phyloP scores from a whole-genome alignment of 2,888 invertebrate species.

The Polylopha cassiicola region DNA sequence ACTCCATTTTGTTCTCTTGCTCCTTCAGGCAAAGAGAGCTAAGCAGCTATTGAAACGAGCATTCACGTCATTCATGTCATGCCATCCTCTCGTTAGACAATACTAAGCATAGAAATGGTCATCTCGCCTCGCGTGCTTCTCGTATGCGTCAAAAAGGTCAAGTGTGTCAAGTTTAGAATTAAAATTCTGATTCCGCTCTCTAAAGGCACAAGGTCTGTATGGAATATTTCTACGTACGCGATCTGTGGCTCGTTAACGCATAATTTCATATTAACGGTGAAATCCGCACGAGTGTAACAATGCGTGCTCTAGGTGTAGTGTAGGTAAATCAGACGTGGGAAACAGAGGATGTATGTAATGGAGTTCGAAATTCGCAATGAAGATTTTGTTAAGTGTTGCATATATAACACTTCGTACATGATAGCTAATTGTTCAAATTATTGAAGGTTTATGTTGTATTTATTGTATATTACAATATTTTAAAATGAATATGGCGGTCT shows the following conservation, averaged over 20 bases:
- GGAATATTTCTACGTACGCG: conserved; percentile 31
- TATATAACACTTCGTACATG: conserved; percentile 35
- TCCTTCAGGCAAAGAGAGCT: not conserved
- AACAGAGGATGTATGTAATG: conserved; percentile 42
- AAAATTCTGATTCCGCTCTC: too few relatives aligned
- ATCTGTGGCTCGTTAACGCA: conserved; percentile 56
- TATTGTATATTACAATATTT: too few relatives aligned
- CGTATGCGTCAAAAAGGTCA: too few relatives aligned
- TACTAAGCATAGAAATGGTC: not conserved
- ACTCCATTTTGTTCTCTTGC: conserved; percentile 13
- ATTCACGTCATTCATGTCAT: too few relatives aligned
- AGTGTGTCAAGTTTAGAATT: too few relatives aligned
- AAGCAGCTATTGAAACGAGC: too few relatives aligned
- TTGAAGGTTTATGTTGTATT: too few relatives aligned
- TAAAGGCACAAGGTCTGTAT: not conserved
- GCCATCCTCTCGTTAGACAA: not conserved
- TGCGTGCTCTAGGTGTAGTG: conserved; percentile 45
- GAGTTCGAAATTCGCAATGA: conserved; percentile 34
- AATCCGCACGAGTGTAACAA: conserved; percentile 52
- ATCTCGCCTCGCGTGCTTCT: too few relatives aligned
- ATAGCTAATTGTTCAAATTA: conserved; percentile 37
- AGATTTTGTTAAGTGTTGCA: conserved; percentile 33
- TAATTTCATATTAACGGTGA: conserved; percentile 64
- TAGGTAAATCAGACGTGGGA: conserved; percentile 51
- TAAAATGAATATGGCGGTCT: too few relatives aligned